These are phyloP conservation scores for Drosophila suzukii DNA, from an alignment of 1,140 invertebrate species.

Conservation along the genomic window DNA sequence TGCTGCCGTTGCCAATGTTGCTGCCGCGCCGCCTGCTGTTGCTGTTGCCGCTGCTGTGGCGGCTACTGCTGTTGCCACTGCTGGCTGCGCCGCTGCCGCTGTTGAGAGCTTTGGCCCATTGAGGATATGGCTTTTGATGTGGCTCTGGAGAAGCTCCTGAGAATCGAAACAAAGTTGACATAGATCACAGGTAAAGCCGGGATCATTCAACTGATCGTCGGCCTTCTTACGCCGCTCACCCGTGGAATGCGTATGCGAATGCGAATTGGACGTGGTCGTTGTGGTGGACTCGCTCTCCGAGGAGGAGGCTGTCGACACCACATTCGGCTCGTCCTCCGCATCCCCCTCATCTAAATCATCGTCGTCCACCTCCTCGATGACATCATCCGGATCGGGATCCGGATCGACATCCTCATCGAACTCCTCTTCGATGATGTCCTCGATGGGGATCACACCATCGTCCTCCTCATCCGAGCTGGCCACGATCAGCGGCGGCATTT, in stretches of 20 bases:
- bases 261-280: slow-evolving; percentile 50
- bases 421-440: slow-evolving; percentile 68
- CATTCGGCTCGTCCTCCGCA: slow-evolving; percentile 22
- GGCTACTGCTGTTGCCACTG: neutral
- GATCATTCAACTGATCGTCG: slow-evolving; percentile 57
- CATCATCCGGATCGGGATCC: slow-evolving; percentile 24
- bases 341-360: slow-evolving; percentile 32
- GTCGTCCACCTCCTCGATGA: slow-evolving; percentile 39
- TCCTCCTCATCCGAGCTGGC: slow-evolving; percentile 45
- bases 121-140: slow-evolving; percentile 83
- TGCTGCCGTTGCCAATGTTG: slow-evolving; percentile 4
- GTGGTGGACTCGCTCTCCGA: slow-evolving; percentile 67
- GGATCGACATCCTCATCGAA: slow-evolving; percentile 54
- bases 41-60: neutral
- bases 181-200: slow-evolving; percentile 80
- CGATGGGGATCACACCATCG: slow-evolving; percentile 45
- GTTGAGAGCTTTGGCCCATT: slow-evolving; percentile 64
- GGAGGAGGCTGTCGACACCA: slow-evolving; percentile 48
- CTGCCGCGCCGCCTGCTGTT: neutral
- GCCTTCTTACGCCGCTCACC: slow-evolving; percentile 71
- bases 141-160: slow-evolving; percentile 77
- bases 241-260: slow-evolving; percentile 63
- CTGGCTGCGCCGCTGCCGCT: neutral
- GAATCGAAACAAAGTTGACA: slow-evolving; percentile 84
- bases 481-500: slow-evolving; percentile 35